Evolutionary conservation across 1,140 invertebrate species (phyloP), one percentile per base, ranked within the genome.

Genomic region (Rhopalosiphum maidis): DNA sequence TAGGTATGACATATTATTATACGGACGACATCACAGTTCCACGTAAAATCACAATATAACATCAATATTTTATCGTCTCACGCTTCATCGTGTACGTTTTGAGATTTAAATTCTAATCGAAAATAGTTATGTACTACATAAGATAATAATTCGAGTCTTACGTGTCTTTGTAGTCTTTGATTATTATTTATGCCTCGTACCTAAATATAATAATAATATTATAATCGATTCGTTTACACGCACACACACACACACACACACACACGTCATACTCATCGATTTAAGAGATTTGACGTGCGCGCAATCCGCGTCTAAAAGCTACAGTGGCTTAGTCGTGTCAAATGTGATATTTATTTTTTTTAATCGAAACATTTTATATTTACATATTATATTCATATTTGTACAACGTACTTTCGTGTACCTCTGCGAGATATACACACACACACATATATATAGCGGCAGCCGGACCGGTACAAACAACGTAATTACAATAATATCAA

Each of bases 401-500:
- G 60, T 77, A 77, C 60, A 77, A n/a, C 60, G 15, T 77, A 77
- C 60, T 77, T 18, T n/a, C 60, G 11, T n/a, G 60, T n/a, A 77
- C 30, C 60, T 18, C 30, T 68, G 60, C 4, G 60, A n/a, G n/a
- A 77, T 77, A 18, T n/a, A n/a, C 2, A n/a, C 7, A 77, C 18
- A 68, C 30, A 55, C 15, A 30, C 0, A 4, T 30, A 30, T 11
- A 68, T 5, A 18, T 30, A 77, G 60, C n/a, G 60, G 60, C n/a
- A n/a, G 60, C 60, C 60, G 30, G 60, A 77, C 60, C 60, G 60
- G 60, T 77, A 77, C 15, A 77, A 77, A 77, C 60, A 35, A 77
- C 60, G 60, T 77, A 77, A 77, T 77, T 77, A 77, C 60, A 77
- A 77, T 77, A 77, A 77, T 77, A 77, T 77, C 60, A 77, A 77